phyloP scores from a whole-genome alignment of 92 coral and sea anemone genomes.

The Phenganax stokvisi region DNA sequence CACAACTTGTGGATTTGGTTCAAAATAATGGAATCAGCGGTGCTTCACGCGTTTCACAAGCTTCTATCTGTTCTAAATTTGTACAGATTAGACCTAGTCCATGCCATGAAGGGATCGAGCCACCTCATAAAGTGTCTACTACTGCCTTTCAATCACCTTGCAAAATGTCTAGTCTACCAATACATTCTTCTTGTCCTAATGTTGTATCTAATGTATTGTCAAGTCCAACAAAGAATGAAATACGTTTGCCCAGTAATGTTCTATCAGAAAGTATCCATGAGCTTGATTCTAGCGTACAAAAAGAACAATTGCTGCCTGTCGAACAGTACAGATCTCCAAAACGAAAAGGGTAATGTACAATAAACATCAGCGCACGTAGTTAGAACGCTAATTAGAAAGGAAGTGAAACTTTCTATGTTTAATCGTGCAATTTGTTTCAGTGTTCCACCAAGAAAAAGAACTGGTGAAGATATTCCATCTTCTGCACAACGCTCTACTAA shows the following conservation, averaged over 20 bases:
- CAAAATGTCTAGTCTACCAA: background rate
- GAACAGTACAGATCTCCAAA: slow-evolving; percentile 25
- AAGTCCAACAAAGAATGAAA: background rate
- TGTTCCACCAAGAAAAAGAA: slow-evolving; percentile 26
- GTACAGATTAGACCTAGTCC: too few relatives aligned
- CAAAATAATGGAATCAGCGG: background rate
- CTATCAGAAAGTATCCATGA: background rate
- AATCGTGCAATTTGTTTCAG: background rate
- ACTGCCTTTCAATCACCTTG: background rate
- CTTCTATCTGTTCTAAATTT: too few relatives aligned
- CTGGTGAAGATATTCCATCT: background rate
- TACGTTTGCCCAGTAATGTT: background rate
- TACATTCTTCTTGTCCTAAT: background rate
- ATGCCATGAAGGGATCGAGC: too few relatives aligned
- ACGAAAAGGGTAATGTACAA: slow-evolving; percentile 21
- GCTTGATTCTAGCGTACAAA: background rate
- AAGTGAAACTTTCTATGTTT: background rate
- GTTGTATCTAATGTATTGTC: background rate
- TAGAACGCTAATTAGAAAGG: background rate
- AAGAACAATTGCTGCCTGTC: background rate
- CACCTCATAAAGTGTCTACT: too few relatives aligned
- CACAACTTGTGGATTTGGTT: background rate
- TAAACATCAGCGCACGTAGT: background rate
- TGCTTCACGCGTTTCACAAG: background rate
- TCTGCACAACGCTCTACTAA: background rate